Evolutionary conservation across 2,797 vertebrate genomes (phyloP).

Genomic region (Ibycter americanus): DNA sequence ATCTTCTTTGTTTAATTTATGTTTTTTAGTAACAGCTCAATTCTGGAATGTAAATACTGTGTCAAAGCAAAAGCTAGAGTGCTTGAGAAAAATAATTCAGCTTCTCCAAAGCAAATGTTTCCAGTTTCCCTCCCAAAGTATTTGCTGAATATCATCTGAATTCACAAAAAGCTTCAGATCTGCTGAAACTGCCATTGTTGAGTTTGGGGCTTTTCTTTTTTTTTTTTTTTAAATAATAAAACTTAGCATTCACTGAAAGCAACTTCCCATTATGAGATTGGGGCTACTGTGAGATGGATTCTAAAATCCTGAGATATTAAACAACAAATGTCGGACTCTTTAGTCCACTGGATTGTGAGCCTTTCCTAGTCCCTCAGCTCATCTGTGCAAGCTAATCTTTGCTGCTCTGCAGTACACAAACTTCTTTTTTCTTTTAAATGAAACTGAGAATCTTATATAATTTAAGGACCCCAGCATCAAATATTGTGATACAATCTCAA

Average conservation of each 20-base stretch:
- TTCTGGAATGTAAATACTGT: background rate
- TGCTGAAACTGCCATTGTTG: background rate
- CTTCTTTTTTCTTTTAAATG: conserved; percentile 11
- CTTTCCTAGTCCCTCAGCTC: background rate
- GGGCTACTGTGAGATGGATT: background rate
- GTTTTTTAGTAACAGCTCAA: background rate
- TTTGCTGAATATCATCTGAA: background rate
- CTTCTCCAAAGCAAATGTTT: background rate
- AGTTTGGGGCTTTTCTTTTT: background rate
- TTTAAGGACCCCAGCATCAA: background rate
- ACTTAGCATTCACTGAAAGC: background rate
- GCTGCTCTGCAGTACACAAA: background rate
- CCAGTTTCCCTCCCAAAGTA: background rate
- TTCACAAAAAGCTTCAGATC: background rate
- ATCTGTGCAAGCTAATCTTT: background rate
- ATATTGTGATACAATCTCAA: conserved; percentile 1
- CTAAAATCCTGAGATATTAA: background rate
- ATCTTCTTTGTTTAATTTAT: background rate
- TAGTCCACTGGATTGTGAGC: background rate
- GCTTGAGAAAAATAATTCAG: background rate
- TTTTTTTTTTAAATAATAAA: background rate
- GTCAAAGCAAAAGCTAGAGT: background rate
- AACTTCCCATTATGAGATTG: background rate
- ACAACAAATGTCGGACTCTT: background rate
- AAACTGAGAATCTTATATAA: background rate